These are phyloP conservation scores for Picathartes gymnocephalus DNA, from an alignment of 2,113 vertebrate genomes.

Conservation along the genomic window DNA sequence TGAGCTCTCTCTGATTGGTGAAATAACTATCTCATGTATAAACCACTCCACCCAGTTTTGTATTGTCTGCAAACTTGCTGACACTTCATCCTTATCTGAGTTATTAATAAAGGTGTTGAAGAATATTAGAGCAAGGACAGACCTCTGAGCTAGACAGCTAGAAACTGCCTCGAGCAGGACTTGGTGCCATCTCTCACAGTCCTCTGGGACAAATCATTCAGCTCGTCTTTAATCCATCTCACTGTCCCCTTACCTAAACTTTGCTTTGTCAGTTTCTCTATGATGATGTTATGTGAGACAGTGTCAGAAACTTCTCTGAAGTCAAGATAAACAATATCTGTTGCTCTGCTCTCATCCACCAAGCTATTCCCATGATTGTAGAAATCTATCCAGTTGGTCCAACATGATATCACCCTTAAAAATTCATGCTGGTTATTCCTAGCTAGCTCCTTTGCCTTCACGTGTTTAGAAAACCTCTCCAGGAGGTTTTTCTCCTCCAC, in stretches of 20 bases:
- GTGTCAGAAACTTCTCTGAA: background rate
- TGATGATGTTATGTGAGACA: background rate
- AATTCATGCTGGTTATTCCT: background rate
- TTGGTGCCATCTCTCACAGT: background rate
- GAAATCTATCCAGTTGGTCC: background rate
- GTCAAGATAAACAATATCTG: background rate
- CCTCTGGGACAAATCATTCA: background rate
- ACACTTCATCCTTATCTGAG: background rate
- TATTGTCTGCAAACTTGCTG: background rate
- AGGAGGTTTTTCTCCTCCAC: background rate
- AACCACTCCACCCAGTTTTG: background rate
- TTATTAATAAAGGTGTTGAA: background rate
- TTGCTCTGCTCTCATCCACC: background rate
- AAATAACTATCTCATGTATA: background rate
- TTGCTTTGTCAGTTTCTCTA: background rate
- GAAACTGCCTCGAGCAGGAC: background rate
- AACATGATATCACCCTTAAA: accelerated
- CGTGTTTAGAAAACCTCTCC: background rate
- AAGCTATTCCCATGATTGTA: background rate
- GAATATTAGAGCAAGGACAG: background rate
- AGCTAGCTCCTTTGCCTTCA: background rate
- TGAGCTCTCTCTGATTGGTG: background rate
- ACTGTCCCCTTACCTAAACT: background rate
- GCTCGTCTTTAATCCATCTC: background rate
- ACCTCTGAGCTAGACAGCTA: background rate